A percentile compares a stretch with the other conserved stretches of the same genome.
phyloP scores from a whole-genome alignment of 2,888 invertebrate genomes.

The Eupithecia vulgata region DNA sequence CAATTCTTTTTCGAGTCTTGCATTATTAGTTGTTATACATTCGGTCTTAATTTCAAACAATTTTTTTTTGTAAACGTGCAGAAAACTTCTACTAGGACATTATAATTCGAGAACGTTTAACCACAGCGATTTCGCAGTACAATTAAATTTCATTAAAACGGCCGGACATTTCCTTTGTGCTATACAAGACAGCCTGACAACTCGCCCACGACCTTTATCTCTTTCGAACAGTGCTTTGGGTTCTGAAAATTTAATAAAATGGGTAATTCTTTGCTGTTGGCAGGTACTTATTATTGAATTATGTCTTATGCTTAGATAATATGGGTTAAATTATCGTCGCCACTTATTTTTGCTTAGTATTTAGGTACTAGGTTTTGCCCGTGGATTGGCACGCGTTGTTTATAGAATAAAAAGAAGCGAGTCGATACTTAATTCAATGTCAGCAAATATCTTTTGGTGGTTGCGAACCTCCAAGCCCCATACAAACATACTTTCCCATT shows the following conservation, averaged over 20 bases:
- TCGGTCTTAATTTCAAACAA: background rate
- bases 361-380: too few species aligned
- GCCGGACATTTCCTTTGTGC: constrained; percentile 20
- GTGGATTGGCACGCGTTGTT: too few species aligned
- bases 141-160: constrained; percentile 35
- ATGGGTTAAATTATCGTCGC: too few species aligned
- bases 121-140: constrained; percentile 14
- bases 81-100: background rate
- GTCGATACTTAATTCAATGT: too few species aligned
- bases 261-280: background rate
- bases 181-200: constrained; percentile 19
- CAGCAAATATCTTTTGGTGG: too few species aligned
- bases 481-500: too few species aligned
- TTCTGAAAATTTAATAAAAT: background rate
- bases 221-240: constrained; percentile 3
- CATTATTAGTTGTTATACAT: background rate
- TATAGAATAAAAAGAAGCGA: too few species aligned
- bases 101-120: background rate
- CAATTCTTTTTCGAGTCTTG: background rate
- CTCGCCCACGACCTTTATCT: constrained; percentile 17
- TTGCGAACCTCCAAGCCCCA: too few species aligned
- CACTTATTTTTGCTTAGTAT: too few species aligned
- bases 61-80: background rate
- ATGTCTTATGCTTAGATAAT: background rate
- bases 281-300: background rate